Evolutionary conservation across 2,888 invertebrate species (phyloP).

Genomic region (Belgica antarctica): DNA sequence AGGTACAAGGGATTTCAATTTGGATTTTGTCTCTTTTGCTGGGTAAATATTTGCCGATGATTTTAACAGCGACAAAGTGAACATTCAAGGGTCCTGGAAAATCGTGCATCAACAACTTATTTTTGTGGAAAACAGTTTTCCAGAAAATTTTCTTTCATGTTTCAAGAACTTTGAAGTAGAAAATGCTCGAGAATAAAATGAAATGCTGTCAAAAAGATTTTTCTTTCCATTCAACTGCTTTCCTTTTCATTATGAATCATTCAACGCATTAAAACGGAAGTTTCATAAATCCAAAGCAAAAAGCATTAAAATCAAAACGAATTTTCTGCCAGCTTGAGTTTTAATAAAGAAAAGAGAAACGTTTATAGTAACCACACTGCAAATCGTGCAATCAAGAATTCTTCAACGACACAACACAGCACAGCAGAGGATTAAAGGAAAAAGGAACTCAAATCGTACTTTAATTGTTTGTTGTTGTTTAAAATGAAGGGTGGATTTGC

Average conservation of each 20-base stretch:
- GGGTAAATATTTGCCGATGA: constrained; percentile 24
- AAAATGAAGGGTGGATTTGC: constrained; percentile 35
- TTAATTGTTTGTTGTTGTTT: constrained; percentile 38
- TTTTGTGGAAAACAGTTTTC: neutral
- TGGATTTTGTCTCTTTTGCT: constrained; percentile 21
- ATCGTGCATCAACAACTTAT: neutral
- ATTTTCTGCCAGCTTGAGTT: constrained; percentile 26
- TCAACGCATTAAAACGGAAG: too few relatives aligned
- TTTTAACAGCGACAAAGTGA: neutral
- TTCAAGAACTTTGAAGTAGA: neutral
- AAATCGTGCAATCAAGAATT: too few relatives aligned
- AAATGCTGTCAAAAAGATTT: neutral
- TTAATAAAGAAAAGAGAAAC: constrained; percentile 11
- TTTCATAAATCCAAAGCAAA: neutral
- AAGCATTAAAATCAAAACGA: neutral
- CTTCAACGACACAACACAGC: too few relatives aligned
- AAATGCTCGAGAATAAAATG: neutral
- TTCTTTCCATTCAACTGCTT: too few relatives aligned
- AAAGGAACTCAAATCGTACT: constrained; percentile 31
- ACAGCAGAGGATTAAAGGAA: neutral
- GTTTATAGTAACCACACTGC: neutral
- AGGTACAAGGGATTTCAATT: constrained; percentile 41
- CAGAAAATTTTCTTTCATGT: constrained; percentile 8
- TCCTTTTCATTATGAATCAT: too few relatives aligned
- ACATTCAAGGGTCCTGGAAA: neutral